Evolutionary conservation across 2,113 vertebrate genomes (phyloP).

Genomic region (Campylomormyrus numenius): DNA sequence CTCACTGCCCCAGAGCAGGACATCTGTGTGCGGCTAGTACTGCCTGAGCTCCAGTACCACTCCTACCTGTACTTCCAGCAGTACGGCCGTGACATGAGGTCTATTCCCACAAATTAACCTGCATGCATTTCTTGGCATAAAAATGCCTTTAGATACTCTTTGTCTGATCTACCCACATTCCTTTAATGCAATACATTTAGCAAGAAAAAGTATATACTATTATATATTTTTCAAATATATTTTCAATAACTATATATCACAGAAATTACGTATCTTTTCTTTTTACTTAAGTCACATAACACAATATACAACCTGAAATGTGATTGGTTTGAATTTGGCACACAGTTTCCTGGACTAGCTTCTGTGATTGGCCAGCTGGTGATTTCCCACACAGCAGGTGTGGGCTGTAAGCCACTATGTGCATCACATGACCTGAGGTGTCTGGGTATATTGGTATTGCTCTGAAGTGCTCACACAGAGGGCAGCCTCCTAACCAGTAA

Average conservation of each 20-base stretch:
- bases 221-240: not conserved
- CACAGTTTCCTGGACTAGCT: not conserved
- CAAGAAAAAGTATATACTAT: not conserved
- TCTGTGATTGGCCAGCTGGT: not conserved
- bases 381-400: not conserved
- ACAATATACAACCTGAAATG: not conserved
- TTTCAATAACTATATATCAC: not conserved
- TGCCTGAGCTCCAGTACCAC: conserved; percentile 42
- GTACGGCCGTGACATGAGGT: conserved; percentile 34
- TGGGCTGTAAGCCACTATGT: not conserved
- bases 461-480: not conserved
- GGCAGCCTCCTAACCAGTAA: not conserved
- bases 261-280: not conserved
- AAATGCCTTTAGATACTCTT: not conserved
- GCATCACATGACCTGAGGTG: conserved; percentile 27
- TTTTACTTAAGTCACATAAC: not conserved
- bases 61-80: conserved; percentile 39
- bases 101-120: conserved; percentile 22
- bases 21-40: conserved; percentile 39
- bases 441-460: conserved; percentile 26
- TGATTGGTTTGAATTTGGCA: not conserved
- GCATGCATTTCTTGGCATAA: not conserved
- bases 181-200: not conserved
- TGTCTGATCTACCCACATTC: not conserved
- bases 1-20: conserved; percentile 29